These are phyloP conservation scores for Macroramphosus scolopax DNA, from an alignment of 2,797 vertebrate species.

Conservation along the genomic window DNA sequence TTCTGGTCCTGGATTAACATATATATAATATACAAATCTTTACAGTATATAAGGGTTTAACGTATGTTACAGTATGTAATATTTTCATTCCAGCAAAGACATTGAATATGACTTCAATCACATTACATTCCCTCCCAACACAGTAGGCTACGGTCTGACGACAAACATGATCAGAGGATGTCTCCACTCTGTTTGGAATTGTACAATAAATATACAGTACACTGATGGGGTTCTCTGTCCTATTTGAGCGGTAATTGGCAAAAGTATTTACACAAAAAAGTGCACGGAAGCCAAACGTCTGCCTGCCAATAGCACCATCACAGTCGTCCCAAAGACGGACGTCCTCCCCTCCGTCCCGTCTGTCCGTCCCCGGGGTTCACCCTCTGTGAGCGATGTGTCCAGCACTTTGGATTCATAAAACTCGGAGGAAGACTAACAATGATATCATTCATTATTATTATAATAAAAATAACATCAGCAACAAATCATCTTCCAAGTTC, in stretches of 20 bases:
- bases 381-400: constrained; percentile 88
- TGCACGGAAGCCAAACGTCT: constrained; percentile 59
- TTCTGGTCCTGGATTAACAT: constrained; percentile 56
- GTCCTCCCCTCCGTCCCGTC: constrained; percentile 10
- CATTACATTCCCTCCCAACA: constrained; percentile 64
- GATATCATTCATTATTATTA: constrained; percentile 80
- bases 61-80: constrained; percentile 60
- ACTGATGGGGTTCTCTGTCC: constrained; percentile 53
- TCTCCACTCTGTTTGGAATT: constrained; percentile 55
- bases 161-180: constrained; percentile 39
- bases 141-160: constrained; percentile 60
- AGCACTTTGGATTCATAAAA: constrained; percentile 90
- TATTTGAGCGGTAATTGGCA: constrained; percentile 51
- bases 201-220: constrained; percentile 79
- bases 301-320: constrained; percentile 61
- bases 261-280: constrained; percentile 65
- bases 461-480: constrained; percentile 82
- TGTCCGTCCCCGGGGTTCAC: constrained; percentile 70
- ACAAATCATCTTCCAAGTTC: constrained; percentile 79
- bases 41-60: constrained; percentile 62
- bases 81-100: constrained; percentile 61
- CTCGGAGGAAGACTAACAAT: constrained; percentile 69
- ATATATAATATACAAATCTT: constrained; percentile 60
- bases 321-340: constrained; percentile 39
- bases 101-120: constrained; percentile 48